Evolutionary conservation across 2,797 vertebrate genomes (phyloP).

Genomic region (Momotus momota): DNA sequence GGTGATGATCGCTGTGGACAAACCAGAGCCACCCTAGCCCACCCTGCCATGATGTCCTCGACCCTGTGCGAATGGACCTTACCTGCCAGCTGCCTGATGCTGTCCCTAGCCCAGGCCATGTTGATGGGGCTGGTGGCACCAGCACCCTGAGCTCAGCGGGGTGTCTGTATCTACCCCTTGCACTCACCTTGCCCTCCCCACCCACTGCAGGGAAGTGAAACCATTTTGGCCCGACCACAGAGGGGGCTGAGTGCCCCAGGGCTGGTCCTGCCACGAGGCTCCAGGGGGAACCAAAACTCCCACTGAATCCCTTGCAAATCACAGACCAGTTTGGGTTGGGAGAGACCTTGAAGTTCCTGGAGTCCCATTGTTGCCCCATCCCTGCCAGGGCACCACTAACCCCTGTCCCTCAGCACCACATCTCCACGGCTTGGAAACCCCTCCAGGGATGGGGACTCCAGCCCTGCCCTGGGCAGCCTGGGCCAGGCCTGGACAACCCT

Average conservation of each 20-base stretch:
- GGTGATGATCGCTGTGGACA: rapidly evolving
- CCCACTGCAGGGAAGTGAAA: background rate
- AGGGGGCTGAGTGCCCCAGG: background rate
- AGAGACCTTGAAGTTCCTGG: background rate
- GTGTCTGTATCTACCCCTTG: rapidly evolving
- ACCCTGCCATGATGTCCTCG: rapidly evolving
- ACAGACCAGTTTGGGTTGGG: background rate
- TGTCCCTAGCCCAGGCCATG: background rate
- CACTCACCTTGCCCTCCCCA: rapidly evolving
- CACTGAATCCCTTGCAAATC: background rate
- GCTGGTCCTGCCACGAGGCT: background rate
- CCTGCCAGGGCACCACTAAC: background rate
- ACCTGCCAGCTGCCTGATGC: background rate
- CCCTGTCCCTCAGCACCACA: background rate
- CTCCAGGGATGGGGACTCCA: background rate
- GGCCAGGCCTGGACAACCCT: too few species aligned
- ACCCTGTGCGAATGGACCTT: background rate
- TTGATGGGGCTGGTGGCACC: rapidly evolving
- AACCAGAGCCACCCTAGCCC: background rate
- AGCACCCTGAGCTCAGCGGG: rapidly evolving
- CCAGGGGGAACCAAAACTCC: background rate
- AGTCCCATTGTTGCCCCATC: background rate
- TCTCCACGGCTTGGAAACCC: background rate
- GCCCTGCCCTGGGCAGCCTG: too few species aligned
- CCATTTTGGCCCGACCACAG: rapidly evolving